Evolutionary conservation across 64 coral and sea anemone genomes (phyloP), one percentile per base, ranked within the genome.

Genomic region (Exaiptasia diaphana): DNA sequence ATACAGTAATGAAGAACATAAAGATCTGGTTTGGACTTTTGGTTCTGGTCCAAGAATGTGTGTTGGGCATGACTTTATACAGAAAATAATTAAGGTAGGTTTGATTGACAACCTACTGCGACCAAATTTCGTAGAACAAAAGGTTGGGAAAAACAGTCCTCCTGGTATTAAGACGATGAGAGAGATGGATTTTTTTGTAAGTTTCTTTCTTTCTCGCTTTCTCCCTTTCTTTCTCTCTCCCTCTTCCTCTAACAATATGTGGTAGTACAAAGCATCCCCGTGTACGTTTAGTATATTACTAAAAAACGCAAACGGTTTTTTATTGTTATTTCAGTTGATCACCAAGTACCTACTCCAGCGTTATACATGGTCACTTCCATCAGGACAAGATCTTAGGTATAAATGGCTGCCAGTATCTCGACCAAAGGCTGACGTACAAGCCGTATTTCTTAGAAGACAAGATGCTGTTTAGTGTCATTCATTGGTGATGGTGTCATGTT

Each of bases 391-490:
- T 41, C 68, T 99, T 22, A 93, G 74, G 20, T 99, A 99, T 68
- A 99, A 99, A 85, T 99, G 95, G 95, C 58, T 99, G 30, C 95
- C 95, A 10, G 95, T 99, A 26, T 92, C 95, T 9, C 77, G 95
- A 34, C 95, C 95, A 0, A 99, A 88, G 59, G 62, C 87, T 38
- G 90, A 99, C 57, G 74, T 99, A 0, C 41, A 85, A 69, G 80
- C 85, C 4, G 31, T 81, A 15, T 99, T 99, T 40, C 80, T 27
- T 38, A 83, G 75, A 28, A 89, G 73, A 27, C 54, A 43, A 41
- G 49, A 10, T 52, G 49, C n/a, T n/a, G n/a, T n/a, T n/a, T n/a
- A n/a, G n/a, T n/a, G n/a, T n/a, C n/a, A n/a, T n/a, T n/a, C n/a
- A n/a, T n/a, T n/a, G n/a, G n/a, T n/a, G n/a, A n/a, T n/a, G n/a